These are phyloP conservation scores for Hephaestus fuliginosus DNA, from an alignment of 2,797 vertebrate genomes.

Conservation along the genomic window DNA sequence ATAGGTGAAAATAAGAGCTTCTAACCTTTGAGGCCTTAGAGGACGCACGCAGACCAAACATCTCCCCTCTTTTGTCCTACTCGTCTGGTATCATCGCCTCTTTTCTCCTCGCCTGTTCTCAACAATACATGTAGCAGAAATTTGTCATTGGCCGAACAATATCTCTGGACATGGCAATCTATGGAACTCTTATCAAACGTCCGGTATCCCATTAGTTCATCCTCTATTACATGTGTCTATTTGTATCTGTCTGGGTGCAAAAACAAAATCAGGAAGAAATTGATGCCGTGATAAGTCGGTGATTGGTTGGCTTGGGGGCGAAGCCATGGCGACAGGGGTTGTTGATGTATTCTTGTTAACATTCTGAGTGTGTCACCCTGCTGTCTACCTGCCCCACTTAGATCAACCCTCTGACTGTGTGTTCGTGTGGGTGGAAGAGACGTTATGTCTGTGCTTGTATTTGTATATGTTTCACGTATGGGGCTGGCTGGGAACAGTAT, in stretches of 20 bases:
- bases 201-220: not conserved
- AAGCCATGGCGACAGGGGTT: conserved; percentile 57
- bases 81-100: not conserved
- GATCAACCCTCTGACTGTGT: conserved; percentile 45
- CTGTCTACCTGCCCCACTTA: conserved; percentile 61
- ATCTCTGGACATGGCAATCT: not conserved
- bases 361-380: conserved; percentile 65
- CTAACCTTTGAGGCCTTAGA: conserved; percentile 21
- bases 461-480: conserved; percentile 28
- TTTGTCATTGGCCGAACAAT: conserved; percentile 3
- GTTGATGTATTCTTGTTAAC: conserved; percentile 69
- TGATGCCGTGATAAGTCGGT: conserved; percentile 32
- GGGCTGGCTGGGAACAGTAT: not conserved
- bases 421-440: conserved; percentile 33
- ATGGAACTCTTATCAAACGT: conserved; percentile 15
- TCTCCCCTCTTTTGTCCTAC: conserved; percentile 3
- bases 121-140: not conserved
- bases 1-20: conserved; percentile 17
- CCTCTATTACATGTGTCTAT: conserved; percentile 1
- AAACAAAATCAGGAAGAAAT: conserved; percentile 20
- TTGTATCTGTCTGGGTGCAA: conserved; percentile 22
- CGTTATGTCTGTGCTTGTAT: conserved; percentile 18
- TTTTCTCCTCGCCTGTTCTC: not conserved
- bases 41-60: conserved; percentile 23
- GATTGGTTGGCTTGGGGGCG: conserved; percentile 51